Evolutionary conservation across 2,888 invertebrate species (phyloP).

Genomic region (Agrypnus murinus): DNA sequence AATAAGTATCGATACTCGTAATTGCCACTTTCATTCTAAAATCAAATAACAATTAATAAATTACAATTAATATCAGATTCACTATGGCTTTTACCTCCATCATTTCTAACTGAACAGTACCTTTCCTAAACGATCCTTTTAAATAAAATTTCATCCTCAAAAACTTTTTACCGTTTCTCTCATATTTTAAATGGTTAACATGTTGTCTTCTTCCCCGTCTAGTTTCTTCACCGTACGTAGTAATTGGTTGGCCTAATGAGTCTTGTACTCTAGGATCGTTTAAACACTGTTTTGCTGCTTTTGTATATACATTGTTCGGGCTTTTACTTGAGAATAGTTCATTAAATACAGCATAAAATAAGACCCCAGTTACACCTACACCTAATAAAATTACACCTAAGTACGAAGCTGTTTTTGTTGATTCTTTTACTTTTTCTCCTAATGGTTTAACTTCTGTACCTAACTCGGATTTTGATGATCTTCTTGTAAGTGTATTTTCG

Average conservation of each 20-base stretch:
- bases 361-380: slow-evolving; percentile 85
- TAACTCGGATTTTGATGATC: slow-evolving; percentile 64
- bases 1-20: slow-evolving; percentile 89
- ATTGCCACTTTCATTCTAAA: slow-evolving; percentile 83
- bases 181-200: slow-evolving; percentile 85
- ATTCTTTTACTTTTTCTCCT: slow-evolving; percentile 89
- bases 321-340: slow-evolving; percentile 93
- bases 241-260: slow-evolving; percentile 91
- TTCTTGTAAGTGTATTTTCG: slow-evolving; percentile 45
- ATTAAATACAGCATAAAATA: slow-evolving; percentile 88
- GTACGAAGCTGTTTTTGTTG: slow-evolving; percentile 91
- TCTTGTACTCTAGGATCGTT: slow-evolving; percentile 85
- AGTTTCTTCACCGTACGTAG: slow-evolving; percentile 91
- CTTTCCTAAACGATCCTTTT: slow-evolving; percentile 87
- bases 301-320: slow-evolving; percentile 88
- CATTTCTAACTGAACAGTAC: slow-evolving; percentile 90
- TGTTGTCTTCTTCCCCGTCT: slow-evolving; percentile 88
- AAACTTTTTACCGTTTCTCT: slow-evolving; percentile 83
- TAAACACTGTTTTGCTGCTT: slow-evolving; percentile 84
- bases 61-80: background rate
- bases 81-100: slow-evolving; percentile 78
- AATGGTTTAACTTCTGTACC: slow-evolving; percentile 77
- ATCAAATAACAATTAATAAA: slow-evolving; percentile 60
- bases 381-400: slow-evolving; percentile 87
- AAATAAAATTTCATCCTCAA: slow-evolving; percentile 94